Evolutionary conservation across 2,797 vertebrate species (phyloP), one percentile per base, ranked within the genome.

Genomic region (Triplophysa yarkandensis): DNA sequence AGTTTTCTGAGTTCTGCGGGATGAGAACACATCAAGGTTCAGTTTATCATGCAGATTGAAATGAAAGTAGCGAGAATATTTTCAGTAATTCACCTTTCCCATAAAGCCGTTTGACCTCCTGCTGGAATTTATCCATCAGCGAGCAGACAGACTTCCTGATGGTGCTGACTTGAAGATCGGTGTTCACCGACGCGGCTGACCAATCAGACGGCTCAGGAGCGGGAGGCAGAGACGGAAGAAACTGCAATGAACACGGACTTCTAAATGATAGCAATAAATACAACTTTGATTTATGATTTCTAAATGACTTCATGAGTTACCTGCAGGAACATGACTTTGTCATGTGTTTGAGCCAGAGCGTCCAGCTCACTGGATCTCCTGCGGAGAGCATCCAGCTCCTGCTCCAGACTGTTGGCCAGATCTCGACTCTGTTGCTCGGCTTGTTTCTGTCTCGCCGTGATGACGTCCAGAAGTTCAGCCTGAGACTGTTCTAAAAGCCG

Each of bases 301-400:
- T n/a, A n/a, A n/a, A n/a, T n/a, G n/a, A n/a, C n/a, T n/a, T n/a
- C n/a, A n/a, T n/a, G n/a, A n/a, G n/a, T n/a, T 76, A 93, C 92
- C 91, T 93, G 91, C 11, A 93, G 85, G 83, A 93, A 91, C 67
- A 90, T 0, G 28, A 92, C 86, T 69, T 78, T 90, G 87, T 93
- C 92, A 2, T 87, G 81, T 0, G 71, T 89, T 27, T 91, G 86
- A 0, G 85, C 76, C n/a, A 82, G 78, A 21, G 81, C 77, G 0
- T 93, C 92, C 84, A 93, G 82, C 83, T 93, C 91, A 1, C 65
- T 86, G 87, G 87, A 91, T 83, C 87, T 82, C 85, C 82, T 90
- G 83, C 74, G 86, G 69, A 93, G 89, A 7, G 86, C 80, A 69
- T 85, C 86, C 27, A 93, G 90, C 21, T 93, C 92, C 3, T 89